Evolutionary conservation across 2,113 vertebrate species (phyloP), one percentile per base, ranked within the genome.

Genomic region (Grammomys surdaster): DNA sequence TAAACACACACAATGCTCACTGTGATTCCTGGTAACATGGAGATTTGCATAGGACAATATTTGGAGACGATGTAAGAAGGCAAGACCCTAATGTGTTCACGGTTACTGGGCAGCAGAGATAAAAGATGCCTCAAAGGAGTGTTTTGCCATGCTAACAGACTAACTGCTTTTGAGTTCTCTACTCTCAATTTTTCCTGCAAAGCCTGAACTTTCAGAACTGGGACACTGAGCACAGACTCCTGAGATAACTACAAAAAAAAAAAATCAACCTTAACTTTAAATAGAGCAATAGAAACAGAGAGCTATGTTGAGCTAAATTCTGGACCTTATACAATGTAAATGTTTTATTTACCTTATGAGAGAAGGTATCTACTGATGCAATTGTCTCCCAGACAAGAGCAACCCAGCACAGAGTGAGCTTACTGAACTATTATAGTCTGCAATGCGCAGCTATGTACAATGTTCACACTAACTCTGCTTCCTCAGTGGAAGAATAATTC

Each of bases 171-270:
- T 43, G 40, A 84, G 9, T 69, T 81, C 67, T 76, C 31, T 20
- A 70, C 58, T 13, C 26, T 48, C 65, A 87, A 28, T 36, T 40
- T 46, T 75, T 69, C 54, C 40, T 69, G 54, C 3, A 12, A 40
- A 31, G 67, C 73, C 28, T 81, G 75, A 88, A 82, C 31, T 91
- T 91, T 33, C 24, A 81, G 48, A 88, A 26, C 26, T 46, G 40
- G 11, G 81, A 75, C n/a, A 65, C 65, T 60, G 17, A 91, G 46
- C n/a, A 67, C 5, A 48, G 20, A 33, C 14, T 67, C 51, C 17
- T 67, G 33, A 78, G 36, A 93, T 56, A 85, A 86, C 54, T 43
- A 95, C n/a, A 26, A 90, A 93, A 90, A 43, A 85, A 26, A 90
- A 93, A 90, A 43, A 85, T 43, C 63, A 85, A 31, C 0, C 19